Conservation (phyloP, 2,113 vertebrate genomes). For the Strix aluco region DNA sequence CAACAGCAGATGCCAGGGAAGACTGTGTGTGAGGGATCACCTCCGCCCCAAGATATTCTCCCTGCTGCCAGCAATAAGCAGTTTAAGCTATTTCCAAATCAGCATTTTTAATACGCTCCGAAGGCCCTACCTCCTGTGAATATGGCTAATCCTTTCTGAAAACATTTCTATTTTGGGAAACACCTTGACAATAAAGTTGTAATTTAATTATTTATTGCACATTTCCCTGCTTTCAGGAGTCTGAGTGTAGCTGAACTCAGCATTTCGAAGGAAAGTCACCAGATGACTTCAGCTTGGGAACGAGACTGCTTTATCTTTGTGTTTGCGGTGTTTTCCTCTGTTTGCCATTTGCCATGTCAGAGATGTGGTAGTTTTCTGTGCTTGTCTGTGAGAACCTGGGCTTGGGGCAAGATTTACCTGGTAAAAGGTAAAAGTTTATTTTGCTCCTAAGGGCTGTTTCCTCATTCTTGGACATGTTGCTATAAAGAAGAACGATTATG, state of each 20-base stretch:
- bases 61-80: neutral
- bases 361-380: neutral
- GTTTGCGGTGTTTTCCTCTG: rapidly evolving
- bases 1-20: neutral
- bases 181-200: neutral
- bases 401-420: neutral
- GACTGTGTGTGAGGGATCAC: rapidly evolving
- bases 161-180: neutral
- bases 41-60: neutral
- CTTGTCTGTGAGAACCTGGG: neutral
- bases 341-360: neutral
- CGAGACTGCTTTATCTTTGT: neutral
- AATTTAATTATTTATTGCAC: conserved; percentile 1
- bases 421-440: neutral
- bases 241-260: neutral
- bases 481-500: neutral
- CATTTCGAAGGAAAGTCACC: neutral
- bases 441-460: neutral
- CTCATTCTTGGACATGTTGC: neutral
- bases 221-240: neutral
- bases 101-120: neutral
- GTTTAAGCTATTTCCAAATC: neutral
- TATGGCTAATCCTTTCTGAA: neutral
- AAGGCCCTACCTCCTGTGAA: neutral
- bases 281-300: neutral